phyloP scores from a whole-genome alignment of 1,140 invertebrate genomes.

The Rhizoglyphus robini region DNA sequence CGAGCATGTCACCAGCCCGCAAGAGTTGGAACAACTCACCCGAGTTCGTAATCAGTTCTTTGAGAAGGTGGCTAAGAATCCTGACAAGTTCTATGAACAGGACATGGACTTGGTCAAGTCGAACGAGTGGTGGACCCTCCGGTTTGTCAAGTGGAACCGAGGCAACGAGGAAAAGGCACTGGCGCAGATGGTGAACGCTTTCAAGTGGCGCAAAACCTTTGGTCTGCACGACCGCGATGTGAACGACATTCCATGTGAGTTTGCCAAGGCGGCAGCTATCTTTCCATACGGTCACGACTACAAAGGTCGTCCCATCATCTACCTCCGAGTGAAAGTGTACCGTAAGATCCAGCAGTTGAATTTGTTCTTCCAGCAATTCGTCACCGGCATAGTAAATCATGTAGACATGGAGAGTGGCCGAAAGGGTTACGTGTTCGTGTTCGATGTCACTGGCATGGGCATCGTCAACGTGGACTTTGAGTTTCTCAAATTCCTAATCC shows the following conservation, averaged over 20 bases:
- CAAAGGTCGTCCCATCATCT: constrained; percentile 3
- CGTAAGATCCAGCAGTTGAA: background rate
- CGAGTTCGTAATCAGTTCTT: constrained; percentile 7
- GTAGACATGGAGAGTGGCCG: background rate
- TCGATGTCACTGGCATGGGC: constrained; percentile 18
- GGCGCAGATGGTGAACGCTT: constrained; percentile 62
- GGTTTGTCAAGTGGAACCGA: constrained; percentile 51
- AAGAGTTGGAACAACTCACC: background rate
- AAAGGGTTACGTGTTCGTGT: constrained; percentile 10
- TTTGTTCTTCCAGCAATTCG: constrained; percentile 10
- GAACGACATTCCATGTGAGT: constrained; percentile 21
- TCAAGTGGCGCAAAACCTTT: constrained; percentile 66
- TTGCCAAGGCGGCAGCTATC: constrained; percentile 16
- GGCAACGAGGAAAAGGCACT: constrained; percentile 47
- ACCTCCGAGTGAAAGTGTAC: constrained; percentile 18
- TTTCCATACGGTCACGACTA: constrained; percentile 17
- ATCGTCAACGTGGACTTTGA: constrained; percentile 8
- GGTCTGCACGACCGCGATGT: constrained; percentile 43
- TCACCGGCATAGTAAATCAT: constrained; percentile 5
- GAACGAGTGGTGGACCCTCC: constrained; percentile 49
- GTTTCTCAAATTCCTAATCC: constrained; percentile 16
- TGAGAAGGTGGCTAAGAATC: background rate
- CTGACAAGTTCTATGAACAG: constrained; percentile 7
- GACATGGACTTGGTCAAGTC: constrained; percentile 33
- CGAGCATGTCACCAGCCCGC: background rate